phyloP scores from a whole-genome alignment of 1,140 invertebrate genomes.

The Oncopeltus fasciatus region DNA sequence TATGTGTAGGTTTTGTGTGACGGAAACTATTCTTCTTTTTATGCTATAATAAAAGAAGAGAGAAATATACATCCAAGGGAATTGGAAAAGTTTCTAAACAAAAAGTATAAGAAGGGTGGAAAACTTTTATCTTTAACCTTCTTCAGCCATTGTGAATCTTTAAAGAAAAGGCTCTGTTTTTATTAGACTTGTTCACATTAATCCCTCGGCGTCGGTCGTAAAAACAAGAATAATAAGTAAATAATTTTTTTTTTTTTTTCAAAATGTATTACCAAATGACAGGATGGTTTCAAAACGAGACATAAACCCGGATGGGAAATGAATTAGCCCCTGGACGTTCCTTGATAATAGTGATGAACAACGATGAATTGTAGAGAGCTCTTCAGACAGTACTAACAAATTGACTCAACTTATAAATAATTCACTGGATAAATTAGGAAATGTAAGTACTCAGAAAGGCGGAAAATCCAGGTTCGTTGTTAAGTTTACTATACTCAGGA shows the following conservation, averaged over 20 bases:
- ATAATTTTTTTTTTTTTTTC: too few species aligned
- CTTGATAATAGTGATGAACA: too few species aligned
- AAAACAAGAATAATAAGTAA: too few species aligned
- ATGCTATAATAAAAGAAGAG: background rate
- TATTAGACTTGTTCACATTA: background rate
- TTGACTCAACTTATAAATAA: constrained; percentile 10
- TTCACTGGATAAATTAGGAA: constrained; percentile 7
- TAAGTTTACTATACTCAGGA: constrained; percentile 4
- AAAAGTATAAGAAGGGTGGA: background rate
- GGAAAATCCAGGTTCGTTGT: background rate
- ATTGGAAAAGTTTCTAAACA: background rate
- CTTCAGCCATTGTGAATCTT: background rate
- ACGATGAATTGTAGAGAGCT: too few species aligned
- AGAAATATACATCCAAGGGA: background rate
- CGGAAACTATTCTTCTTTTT: background rate
- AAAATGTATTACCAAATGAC: too few species aligned
- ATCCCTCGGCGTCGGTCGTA: too few species aligned
- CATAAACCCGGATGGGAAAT: too few species aligned
- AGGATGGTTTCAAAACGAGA: too few species aligned
- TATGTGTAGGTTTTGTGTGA: too few species aligned
- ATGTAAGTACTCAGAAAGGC: background rate
- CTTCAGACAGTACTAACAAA: constrained; percentile 8
- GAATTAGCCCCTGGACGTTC: too few species aligned
- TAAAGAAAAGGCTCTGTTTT: background rate
- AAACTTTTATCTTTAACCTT: background rate